phyloP scores from a whole-genome alignment of 1,140 invertebrate species.

The Drosophila mauritiana region DNA sequence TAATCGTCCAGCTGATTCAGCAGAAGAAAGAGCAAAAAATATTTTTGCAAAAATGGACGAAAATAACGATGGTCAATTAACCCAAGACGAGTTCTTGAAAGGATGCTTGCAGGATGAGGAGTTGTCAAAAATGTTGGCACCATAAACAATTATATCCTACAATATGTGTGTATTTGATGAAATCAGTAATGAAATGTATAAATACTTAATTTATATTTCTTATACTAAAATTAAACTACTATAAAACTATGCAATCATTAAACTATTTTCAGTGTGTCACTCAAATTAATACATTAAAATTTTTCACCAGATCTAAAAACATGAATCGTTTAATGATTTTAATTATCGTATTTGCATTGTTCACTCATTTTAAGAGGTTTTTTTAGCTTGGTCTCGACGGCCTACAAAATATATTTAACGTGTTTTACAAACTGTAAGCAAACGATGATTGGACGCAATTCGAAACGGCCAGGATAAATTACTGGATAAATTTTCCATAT shows the following conservation, averaged over 20 bases:
- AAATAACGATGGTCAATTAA: slow-evolving; percentile 99
- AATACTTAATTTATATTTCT: slow-evolving; percentile 84
- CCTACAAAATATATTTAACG: neutral
- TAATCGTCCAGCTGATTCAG: slow-evolving; percentile 95
- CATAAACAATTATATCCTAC: slow-evolving; percentile 88
- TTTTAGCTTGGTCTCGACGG: neutral
- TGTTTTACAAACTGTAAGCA: neutral
- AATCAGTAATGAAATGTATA: slow-evolving; percentile 84
- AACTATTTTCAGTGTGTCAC: slow-evolving; percentile 52
- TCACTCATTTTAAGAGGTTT: neutral
- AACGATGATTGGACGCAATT: neutral
- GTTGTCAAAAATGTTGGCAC: slow-evolving; percentile 97
- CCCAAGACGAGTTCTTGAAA: slow-evolving; percentile 99
- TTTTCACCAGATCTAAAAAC: neutral
- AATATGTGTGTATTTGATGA: slow-evolving; percentile 84
- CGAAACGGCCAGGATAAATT: neutral
- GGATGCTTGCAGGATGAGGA: slow-evolving; percentile 99
- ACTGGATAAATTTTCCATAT: neutral
- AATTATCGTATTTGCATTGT: neutral
- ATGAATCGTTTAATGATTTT: slow-evolving; percentile 6
- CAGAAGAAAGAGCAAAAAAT: slow-evolving; percentile 98
- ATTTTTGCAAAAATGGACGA: slow-evolving; percentile 99
- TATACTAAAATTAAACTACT: slow-evolving; percentile 78
- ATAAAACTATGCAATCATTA: slow-evolving; percentile 73
- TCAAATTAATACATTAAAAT: slow-evolving; percentile 23